Percentiles rank a stretch among this genome's conserved stretches.
Evolutionary conservation across 1,140 invertebrate species (phyloP).

Genomic region (Drosophila santomea): DNA sequence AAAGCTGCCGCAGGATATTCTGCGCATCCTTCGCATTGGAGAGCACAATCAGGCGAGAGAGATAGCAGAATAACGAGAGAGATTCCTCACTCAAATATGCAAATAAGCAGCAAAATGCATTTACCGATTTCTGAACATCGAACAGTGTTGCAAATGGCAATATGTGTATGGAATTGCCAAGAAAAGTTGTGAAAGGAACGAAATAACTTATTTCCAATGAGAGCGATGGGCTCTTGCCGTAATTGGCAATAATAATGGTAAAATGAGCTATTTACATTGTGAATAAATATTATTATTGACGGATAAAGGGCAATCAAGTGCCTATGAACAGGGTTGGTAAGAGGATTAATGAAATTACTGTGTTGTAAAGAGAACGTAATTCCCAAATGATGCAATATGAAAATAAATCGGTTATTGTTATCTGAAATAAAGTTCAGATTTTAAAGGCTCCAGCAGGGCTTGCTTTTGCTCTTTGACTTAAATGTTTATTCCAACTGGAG

Average conservation of each 20-base stretch:
- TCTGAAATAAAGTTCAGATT: too few relatives aligned
- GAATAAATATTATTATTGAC: background rate
- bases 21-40: conserved; percentile 71
- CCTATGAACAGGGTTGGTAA: background rate
- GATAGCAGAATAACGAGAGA: conserved; percentile 5
- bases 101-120: conserved; percentile 70
- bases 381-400: too few relatives aligned
- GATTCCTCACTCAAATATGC: conserved; percentile 68
- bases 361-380: background rate
- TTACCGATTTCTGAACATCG: conserved; percentile 33
- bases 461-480: background rate
- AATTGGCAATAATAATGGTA: background rate
- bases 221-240: background rate
- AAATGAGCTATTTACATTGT: background rate
- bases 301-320: background rate
- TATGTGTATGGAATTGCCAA: background rate
- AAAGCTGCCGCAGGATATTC: conserved; percentile 72
- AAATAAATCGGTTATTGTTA: too few relatives aligned
- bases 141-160: conserved; percentile 31
- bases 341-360: background rate
- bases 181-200: background rate
- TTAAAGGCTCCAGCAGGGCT: too few relatives aligned
- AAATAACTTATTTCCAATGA: background rate
- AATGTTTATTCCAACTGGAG: conserved; percentile 14
- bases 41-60: conserved; percentile 36